Evolutionary conservation across 2,888 invertebrate genomes (phyloP).

Genomic region (Brenthis daphne): DNA sequence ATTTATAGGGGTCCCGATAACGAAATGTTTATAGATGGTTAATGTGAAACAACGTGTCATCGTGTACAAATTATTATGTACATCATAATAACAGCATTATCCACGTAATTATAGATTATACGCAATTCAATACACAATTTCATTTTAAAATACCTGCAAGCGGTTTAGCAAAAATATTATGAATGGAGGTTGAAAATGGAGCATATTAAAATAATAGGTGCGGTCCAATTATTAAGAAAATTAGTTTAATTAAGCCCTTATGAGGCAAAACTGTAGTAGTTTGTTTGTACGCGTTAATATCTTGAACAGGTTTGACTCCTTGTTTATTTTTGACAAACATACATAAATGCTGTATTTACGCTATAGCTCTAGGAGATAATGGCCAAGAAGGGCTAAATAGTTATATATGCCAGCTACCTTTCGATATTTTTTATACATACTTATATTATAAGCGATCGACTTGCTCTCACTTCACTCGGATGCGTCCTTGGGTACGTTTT

Average conservation of each 20-base stretch:
- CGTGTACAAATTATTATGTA: constrained; percentile 38
- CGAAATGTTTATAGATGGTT: constrained; percentile 44
- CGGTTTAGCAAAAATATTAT: constrained; percentile 17
- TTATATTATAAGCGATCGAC: too few species aligned
- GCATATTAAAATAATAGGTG: constrained; percentile 31
- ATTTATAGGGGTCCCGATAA: constrained; percentile 43
- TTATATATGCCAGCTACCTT: too few species aligned
- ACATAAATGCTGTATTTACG: neutral
- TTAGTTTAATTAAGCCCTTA: constrained; percentile 10
- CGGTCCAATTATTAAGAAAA: constrained; percentile 20
- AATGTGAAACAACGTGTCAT: constrained; percentile 38
- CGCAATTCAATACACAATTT: constrained; percentile 25
- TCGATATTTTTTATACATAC: too few species aligned
- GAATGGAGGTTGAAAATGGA: constrained; percentile 17
- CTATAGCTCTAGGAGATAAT: too few species aligned
- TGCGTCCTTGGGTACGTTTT: too few species aligned
- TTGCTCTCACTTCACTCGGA: too few species aligned
- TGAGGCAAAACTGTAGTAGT: neutral
- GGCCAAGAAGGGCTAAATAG: too few species aligned
- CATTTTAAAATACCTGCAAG: constrained; percentile 24
- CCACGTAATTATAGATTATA: constrained; percentile 40
- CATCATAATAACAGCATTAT: constrained; percentile 32
- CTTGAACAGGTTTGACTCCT: neutral
- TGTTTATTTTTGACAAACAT: neutral
- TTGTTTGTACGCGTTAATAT: neutral